phyloP scores from a whole-genome alignment of 2,888 invertebrate genomes.

The Apomyelois bistriatella region DNA sequence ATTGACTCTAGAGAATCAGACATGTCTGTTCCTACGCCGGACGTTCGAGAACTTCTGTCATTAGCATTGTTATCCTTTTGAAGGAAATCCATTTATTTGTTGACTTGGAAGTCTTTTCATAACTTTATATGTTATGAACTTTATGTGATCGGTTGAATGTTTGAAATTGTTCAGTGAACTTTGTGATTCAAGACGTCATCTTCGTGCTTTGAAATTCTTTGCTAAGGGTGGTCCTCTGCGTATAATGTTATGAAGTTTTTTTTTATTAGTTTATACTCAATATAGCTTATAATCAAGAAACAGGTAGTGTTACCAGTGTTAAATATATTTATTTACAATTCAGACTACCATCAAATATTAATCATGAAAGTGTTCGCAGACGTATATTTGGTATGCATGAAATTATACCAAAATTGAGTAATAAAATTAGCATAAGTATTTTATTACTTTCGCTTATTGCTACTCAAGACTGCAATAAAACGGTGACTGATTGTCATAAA shows the following conservation, averaged over 20 bases:
- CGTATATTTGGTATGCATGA: neutral
- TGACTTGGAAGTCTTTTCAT: neutral
- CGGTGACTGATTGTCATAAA: conserved; percentile 6
- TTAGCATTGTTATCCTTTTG: conserved; percentile 11
- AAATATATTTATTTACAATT: no score
- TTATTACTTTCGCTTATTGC: conserved; percentile 7
- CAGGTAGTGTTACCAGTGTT: no score
- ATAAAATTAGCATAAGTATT: conserved; percentile 7
- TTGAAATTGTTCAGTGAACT: neutral
- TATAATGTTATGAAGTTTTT: no score
- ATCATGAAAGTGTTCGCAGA: neutral
- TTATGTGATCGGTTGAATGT: neutral
- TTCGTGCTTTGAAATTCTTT: no score
- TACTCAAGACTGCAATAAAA: neutral
- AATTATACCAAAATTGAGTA: conserved; percentile 2
- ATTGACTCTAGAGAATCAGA: conserved; percentile 10
- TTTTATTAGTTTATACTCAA: no score
- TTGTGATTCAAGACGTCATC: no score
- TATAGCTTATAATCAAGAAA: no score
- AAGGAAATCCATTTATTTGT: conserved; percentile 5
- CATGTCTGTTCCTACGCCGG: conserved; percentile 8
- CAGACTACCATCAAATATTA: neutral
- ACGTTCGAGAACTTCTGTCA: conserved; percentile 12
- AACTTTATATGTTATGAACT: no score
- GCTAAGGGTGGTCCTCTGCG: no score